Conservation (phyloP, 2,888 invertebrate genomes). For the Heliconius hortense region DNA sequence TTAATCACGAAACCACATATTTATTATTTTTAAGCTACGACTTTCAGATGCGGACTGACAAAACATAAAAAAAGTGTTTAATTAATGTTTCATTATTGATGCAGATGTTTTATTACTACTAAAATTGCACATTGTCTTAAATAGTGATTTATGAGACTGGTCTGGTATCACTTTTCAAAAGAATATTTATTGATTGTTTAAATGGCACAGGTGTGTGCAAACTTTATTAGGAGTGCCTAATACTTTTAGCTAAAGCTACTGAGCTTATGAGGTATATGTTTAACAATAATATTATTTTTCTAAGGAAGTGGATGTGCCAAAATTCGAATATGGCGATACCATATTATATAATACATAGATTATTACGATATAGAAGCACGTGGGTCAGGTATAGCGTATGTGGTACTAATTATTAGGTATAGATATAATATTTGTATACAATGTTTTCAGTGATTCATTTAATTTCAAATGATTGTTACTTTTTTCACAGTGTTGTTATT, state of each 20-base stretch:
- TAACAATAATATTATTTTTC: background rate
- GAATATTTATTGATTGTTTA: too few relatives aligned
- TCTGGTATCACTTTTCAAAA: too few relatives aligned
- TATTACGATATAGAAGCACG: background rate
- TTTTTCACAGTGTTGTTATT: slow-evolving; percentile 3
- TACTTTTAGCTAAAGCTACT: background rate
- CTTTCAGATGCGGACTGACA: background rate
- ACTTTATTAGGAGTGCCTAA: background rate
- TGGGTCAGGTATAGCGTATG: background rate
- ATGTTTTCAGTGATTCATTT: background rate
- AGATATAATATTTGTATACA: background rate
- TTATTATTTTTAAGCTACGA: background rate
- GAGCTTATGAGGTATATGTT: too few relatives aligned
- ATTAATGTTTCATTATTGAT: background rate
- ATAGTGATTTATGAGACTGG: too few relatives aligned
- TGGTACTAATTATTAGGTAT: background rate
- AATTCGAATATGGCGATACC: background rate
- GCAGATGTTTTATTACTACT: background rate
- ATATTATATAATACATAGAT: background rate
- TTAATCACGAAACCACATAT: background rate
- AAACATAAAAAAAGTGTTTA: background rate
- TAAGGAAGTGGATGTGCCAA: background rate
- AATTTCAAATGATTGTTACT: background rate
- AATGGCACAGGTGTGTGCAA: background rate
- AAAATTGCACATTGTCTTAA: background rate